Conservation (phyloP, 2,888 invertebrate genomes). For the Drosophila mulleri region DNA sequence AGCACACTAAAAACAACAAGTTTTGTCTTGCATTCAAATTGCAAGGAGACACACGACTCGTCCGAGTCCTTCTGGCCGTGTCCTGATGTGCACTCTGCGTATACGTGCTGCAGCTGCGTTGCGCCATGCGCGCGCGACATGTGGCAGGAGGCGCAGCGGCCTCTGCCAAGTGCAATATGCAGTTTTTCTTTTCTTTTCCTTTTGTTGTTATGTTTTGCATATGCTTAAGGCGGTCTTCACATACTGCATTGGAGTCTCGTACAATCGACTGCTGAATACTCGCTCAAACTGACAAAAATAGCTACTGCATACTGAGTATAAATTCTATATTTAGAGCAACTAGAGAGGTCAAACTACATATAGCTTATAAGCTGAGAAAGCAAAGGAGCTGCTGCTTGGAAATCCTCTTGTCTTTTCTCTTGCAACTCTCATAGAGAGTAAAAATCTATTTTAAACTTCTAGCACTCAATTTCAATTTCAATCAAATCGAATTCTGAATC, state of each 20-base stretch:
- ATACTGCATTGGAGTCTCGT: background rate
- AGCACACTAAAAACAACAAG: slow-evolving; percentile 29
- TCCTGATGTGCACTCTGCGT: slow-evolving; percentile 61
- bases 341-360: too few relatives aligned
- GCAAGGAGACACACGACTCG: slow-evolving; percentile 50
- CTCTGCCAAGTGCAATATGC: slow-evolving; percentile 19
- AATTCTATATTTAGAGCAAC: background rate
- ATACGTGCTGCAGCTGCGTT: slow-evolving; percentile 71
- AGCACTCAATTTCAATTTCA: too few relatives aligned
- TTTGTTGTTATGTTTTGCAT: slow-evolving; percentile 23
- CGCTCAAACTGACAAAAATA: background rate
- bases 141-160: background rate
- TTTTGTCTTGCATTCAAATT: slow-evolving; percentile 80
- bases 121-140: slow-evolving; percentile 14
- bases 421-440: too few relatives aligned
- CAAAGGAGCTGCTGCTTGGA: too few relatives aligned
- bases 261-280: background rate
- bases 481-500: too few relatives aligned
- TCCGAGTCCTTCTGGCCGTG: slow-evolving; percentile 22
- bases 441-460: too few relatives aligned
- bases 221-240: slow-evolving; percentile 9
- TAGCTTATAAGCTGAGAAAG: too few relatives aligned
- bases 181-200: background rate
- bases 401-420: too few relatives aligned
- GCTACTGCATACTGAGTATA: background rate